Base-by-base conservation (phyloP, 1,140 invertebrate genomes). In the Heliconius himera region DNA sequence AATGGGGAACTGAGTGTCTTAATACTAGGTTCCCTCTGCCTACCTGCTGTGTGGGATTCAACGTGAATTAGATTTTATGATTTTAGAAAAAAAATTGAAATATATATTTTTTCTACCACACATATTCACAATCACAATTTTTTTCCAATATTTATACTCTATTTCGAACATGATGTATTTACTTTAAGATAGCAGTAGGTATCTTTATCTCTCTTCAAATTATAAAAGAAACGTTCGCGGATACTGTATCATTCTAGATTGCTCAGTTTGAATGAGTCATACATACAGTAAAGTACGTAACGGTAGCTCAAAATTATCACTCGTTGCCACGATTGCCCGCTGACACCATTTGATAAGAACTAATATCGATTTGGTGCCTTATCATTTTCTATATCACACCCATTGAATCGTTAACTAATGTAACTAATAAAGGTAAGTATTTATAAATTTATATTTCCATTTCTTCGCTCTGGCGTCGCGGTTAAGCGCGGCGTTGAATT, bases 291-390 rank as follows among this genome's bases (percentile, higher is more conserved):
- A 66, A 38, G 41, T 71, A 49, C 66, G 46, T 76, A 81, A 81
- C 76, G 80, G 80, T 81, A 81, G 73, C 80, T 77, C 33, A 77
- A 74, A 66, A 70, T 77, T 70, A 81, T 56, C 41, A 77, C 41
- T 46, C 75, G 74, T 33, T 26, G 70, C 41, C 71, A 46, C 74
- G 66, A 78, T 78, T 46, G 76, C 66, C 74, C 73, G 74, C 76
- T 78, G 80, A 78, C 80, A 78, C 73, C 76, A 75, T 81, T 81
- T 78, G 80, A 74, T 81, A 81, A 77, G 74, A 41, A 66, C 56
- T 66, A 66, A 74, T 77, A 75, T 81, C 73, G 79, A 81, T 76
- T 54, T 26, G 26, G 60, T n/a, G 20, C 9, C 22, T 66, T 66
- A 66, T 29, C 26, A 66, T 16, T 66, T 16, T 66, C 22, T 66